A percentile compares a stretch with the other conserved stretches of the same genome.
Conservation (phyloP, 2,113 vertebrate species). For the Mirza zaza region DNA sequence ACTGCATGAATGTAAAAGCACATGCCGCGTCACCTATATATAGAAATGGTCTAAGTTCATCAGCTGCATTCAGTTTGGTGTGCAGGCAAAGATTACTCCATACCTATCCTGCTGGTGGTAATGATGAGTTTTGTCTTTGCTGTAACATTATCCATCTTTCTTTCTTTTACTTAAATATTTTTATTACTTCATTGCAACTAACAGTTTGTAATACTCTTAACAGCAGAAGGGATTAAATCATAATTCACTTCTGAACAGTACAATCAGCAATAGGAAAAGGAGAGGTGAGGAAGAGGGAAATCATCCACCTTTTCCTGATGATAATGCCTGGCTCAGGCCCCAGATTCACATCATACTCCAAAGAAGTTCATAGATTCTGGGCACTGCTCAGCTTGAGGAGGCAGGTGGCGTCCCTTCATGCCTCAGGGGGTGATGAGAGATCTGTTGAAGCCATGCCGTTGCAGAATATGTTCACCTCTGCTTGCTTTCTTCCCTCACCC, state of each 20-base stretch:
- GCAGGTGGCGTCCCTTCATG: not conserved
- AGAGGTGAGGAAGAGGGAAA: not conserved
- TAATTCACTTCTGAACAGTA: constrained; percentile 51
- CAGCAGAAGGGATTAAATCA: constrained; percentile 41
- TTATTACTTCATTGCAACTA: constrained; percentile 42
- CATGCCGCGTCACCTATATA: not conserved
- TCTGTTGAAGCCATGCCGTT: not conserved
- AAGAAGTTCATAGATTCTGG: constrained; percentile 69
- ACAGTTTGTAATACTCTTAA: constrained; percentile 40
- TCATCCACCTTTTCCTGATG: constrained; percentile 33
- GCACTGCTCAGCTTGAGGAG: constrained; percentile 24
- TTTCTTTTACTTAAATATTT: constrained; percentile 54
- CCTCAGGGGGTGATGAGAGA: constrained; percentile 13
- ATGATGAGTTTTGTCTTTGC: not conserved
- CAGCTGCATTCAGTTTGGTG: not conserved
- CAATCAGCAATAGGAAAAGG: constrained; percentile 35
- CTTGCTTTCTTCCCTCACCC: constrained; percentile 33
- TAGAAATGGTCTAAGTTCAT: not conserved
- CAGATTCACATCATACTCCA: not conserved
- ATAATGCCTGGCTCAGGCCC: constrained; percentile 52
- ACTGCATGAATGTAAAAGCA: not conserved
- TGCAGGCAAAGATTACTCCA: not conserved
- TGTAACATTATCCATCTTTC: not conserved
- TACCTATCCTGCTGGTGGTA: not conserved
- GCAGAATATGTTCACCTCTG: not conserved